A percentile compares a stretch with the other conserved stretches of the same genome.
These are phyloP conservation scores for Sebastes alutus DNA, from an alignment of 2,797 vertebrate species.

Conservation along the genomic window DNA sequence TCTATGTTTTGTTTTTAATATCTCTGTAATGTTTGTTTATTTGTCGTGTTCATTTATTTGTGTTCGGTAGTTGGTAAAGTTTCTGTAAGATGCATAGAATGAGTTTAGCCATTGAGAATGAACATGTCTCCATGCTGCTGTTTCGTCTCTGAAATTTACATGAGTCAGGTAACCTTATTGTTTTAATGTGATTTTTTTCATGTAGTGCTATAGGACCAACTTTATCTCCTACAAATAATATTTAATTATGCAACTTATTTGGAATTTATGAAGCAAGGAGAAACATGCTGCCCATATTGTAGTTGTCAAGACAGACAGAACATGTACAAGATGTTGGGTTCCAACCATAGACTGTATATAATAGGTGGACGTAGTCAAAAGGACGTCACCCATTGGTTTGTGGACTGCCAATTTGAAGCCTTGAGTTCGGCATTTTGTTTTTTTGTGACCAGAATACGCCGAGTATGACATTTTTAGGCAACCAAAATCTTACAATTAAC, in stretches of 20 bases:
- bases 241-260: neutral
- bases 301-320: neutral
- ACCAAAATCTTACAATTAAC: no score
- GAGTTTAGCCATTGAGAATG: constrained; percentile 55
- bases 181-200: neutral
- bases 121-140: neutral
- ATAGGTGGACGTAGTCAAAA: no score
- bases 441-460: no score
- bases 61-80: constrained; percentile 42
- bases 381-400: no score
- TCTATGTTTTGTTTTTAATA: constrained; percentile 50
- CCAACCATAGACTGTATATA: no score
- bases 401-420: no score
- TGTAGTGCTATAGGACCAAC: neutral
- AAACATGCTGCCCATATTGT: neutral
- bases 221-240: constrained; percentile 1
- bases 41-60: constrained; percentile 60
- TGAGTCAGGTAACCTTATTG: neutral
- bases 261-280: neutral
- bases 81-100: constrained; percentile 53
- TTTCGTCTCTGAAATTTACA: neutral
- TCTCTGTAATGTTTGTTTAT: constrained; percentile 51
- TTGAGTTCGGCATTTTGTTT: no score
- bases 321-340: neutral
- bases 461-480: no score